Evolutionary conservation across 2,797 vertebrate genomes (phyloP).

Genomic region (Leptatherina wallacei): DNA sequence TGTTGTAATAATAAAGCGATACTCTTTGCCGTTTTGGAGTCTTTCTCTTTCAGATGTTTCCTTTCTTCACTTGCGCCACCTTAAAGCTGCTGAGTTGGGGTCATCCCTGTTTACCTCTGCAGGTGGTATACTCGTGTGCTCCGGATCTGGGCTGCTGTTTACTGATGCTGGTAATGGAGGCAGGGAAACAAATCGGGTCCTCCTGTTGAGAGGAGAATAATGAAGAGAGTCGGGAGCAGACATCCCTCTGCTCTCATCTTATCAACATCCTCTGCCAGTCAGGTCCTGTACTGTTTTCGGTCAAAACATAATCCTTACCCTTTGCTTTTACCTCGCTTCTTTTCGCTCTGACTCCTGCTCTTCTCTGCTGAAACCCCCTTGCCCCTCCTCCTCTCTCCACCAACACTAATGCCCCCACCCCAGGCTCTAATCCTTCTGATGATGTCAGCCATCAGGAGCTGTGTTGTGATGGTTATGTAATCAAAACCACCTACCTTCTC

Average conservation of each 20-base stretch:
- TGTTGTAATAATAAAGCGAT: slow-evolving; percentile 19
- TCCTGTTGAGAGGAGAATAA: slow-evolving; percentile 35
- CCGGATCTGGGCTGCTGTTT: slow-evolving; percentile 12
- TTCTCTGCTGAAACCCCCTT: slow-evolving; percentile 25
- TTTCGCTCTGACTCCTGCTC: slow-evolving; percentile 18
- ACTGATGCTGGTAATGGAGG: slow-evolving; percentile 22
- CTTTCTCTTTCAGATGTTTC: slow-evolving; percentile 11
- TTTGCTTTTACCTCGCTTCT: slow-evolving; percentile 32
- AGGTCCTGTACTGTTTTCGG: slow-evolving; percentile 30
- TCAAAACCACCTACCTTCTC: slow-evolving; percentile 69
- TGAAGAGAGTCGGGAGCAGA: slow-evolving; percentile 24
- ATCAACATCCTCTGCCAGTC: slow-evolving; percentile 10
- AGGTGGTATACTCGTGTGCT: slow-evolving; percentile 33
- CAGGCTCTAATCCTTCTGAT: slow-evolving; percentile 75
- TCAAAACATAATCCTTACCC: slow-evolving; percentile 44
- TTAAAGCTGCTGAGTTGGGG: slow-evolving; percentile 33
- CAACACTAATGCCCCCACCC: slow-evolving; percentile 51
- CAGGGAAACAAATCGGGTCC: slow-evolving; percentile 9
- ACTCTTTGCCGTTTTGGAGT: slow-evolving; percentile 12
- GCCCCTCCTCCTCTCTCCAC: slow-evolving; percentile 19
- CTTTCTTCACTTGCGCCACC: slow-evolving; percentile 15
- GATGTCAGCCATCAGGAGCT: slow-evolving; percentile 70
- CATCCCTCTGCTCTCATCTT: slow-evolving; percentile 40
- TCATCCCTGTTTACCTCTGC: slow-evolving; percentile 57
- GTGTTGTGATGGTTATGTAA: slow-evolving; percentile 75